Base-by-base conservation (phyloP, 64 coral and sea anemone genomes). In the Montipora efflorescens region DNA sequence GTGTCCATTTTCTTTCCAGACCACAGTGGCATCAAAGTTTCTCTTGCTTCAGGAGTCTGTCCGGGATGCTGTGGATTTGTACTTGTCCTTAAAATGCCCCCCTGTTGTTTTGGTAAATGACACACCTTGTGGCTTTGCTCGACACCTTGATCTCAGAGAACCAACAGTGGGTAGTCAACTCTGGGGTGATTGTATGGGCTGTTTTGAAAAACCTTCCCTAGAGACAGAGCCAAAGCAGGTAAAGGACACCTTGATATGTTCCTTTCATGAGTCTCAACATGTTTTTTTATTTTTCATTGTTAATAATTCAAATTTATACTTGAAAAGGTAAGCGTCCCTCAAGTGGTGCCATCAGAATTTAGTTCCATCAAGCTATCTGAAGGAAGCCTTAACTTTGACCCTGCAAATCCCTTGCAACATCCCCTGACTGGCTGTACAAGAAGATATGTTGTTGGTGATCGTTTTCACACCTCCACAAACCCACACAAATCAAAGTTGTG, bases 81-180 rank as follows among this genome's bases (percentile, higher is more conserved):
- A 23, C 22, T 19, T 87, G 62, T 87, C 83, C 4, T 47, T 87
- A 8, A 71, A 48, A 23, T 87, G 48, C 45, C 83, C 83, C 1
- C 25, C 25, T 48, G 61, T 68, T 72, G 7, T 87, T 28, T 50
- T 87, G 4, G 48, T 87, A 1, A 11, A 18, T 72, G 83, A 87
- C 64, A 28, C 25, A 87, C 83, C 83, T 70, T 87, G 83, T 87
- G 83, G 83, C 2, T 87, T 87, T 72, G 64, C 83, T 48, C 83
- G 83, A 1, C 83, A 87, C 47, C 16, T 87, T 44, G 61, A 85
- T 5, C 45, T 85, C 5, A 21, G 25, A 44, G 15, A 22, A 14
- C 82, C 82, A 28, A 28, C 25, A 28, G 25, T 28, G 25, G 25
- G 25, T 28, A 28, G 25, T 28, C 25, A 28, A 28, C 25, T 28